phyloP scores from a whole-genome alignment of 2,797 vertebrate genomes.

The Agapornis canus region DNA sequence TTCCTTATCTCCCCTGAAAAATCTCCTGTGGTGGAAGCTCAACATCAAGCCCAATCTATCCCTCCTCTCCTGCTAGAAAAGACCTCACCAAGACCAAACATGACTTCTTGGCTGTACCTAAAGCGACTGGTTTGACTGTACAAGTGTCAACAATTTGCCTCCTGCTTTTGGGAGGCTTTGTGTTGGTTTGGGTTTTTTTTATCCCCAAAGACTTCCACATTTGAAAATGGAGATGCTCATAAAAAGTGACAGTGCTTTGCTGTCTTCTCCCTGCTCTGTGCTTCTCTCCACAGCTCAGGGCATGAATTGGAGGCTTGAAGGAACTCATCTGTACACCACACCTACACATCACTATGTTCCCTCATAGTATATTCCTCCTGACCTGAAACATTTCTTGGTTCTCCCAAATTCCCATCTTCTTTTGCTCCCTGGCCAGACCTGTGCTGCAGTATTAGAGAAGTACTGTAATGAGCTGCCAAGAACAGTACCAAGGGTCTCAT shows the following conservation, averaged over 20 bases:
- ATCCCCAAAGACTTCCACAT: background rate
- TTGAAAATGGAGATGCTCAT: background rate
- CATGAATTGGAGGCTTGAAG: background rate
- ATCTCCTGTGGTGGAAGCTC: rapidly evolving
- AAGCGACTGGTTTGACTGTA: background rate
- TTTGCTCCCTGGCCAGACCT: slow-evolving; percentile 20
- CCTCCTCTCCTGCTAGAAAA: background rate
- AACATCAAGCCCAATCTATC: background rate
- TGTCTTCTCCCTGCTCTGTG: background rate
- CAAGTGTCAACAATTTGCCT: background rate
- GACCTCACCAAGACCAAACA: background rate
- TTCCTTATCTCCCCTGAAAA: background rate
- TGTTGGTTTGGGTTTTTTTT: background rate
- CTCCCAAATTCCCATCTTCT: slow-evolving; percentile 1
- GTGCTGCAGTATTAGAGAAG: slow-evolving; percentile 39
- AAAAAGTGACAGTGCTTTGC: background rate
- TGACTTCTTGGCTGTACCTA: background rate
- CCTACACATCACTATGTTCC: background rate
- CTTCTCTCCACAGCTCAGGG: background rate
- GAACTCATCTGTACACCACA: background rate
- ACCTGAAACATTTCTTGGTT: slow-evolving; percentile 8
- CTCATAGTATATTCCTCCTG: background rate
- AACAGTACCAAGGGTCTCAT: slow-evolving; percentile 32
- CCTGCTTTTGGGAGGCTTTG: background rate
- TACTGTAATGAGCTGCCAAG: slow-evolving; percentile 55